Evolutionary conservation across 2,113 vertebrate species (phyloP).

Genomic region (Thoracochromis brauschi): DNA sequence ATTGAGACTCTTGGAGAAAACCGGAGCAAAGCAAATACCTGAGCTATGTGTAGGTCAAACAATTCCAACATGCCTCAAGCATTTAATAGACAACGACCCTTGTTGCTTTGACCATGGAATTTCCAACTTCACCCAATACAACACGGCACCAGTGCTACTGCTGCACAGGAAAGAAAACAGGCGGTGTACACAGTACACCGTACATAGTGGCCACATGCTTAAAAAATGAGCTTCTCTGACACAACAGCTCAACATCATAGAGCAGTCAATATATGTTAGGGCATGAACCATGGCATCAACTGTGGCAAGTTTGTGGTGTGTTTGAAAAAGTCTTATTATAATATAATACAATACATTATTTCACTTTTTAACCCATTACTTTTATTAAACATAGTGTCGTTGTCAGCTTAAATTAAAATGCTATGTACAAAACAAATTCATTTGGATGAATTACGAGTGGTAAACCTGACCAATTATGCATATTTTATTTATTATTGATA

Average conservation of each 20-base stretch:
- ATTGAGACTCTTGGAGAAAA: constrained; percentile 37
- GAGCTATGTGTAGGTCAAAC: constrained; percentile 41
- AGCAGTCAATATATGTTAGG: not conserved
- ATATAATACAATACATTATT: not conserved
- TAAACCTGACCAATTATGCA: not conserved
- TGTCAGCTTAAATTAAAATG: not conserved
- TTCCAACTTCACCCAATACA: not conserved
- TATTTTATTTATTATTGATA: not conserved
- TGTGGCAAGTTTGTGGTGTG: not conserved
- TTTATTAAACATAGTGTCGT: not conserved
- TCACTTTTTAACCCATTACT: not conserved
- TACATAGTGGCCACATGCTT: not conserved
- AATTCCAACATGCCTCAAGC: not conserved
- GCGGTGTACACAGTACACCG: not conserved
- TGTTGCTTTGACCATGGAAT: constrained; percentile 3
- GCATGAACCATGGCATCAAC: not conserved
- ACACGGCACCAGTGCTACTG: not conserved
- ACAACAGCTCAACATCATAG: not conserved
- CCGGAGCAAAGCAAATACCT: constrained; percentile 43
- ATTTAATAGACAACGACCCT: not conserved
- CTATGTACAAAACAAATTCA: not conserved
- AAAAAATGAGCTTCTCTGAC: not conserved
- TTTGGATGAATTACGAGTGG: not conserved
- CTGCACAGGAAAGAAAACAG: not conserved
- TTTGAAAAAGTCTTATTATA: not conserved